A percentile compares a stretch with the other conserved stretches of the same genome.
Evolutionary conservation across 2,888 invertebrate genomes (phyloP).

Genomic region (Caenorhabditis sp.): DNA sequence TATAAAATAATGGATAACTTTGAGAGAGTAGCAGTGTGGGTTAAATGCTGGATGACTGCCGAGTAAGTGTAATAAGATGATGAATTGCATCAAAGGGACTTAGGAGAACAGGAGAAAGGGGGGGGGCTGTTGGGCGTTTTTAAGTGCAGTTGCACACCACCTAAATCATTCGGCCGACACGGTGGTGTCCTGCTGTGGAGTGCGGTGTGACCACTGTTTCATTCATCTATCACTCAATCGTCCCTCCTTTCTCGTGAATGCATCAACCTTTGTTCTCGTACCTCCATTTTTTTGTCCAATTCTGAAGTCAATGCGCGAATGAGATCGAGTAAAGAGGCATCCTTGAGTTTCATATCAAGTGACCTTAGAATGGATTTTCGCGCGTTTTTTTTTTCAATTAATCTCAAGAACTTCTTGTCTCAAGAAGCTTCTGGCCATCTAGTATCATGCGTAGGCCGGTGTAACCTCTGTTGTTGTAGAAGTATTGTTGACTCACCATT

Average conservation of each 20-base stretch:
- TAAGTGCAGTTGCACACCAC: slow-evolving; percentile 52
- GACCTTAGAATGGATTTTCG: slow-evolving; percentile 41
- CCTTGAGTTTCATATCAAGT: slow-evolving; percentile 44
- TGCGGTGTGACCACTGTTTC: slow-evolving; percentile 55
- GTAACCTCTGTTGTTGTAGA: background rate
- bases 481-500: no score
- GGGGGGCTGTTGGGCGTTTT: slow-evolving; percentile 35
- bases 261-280: slow-evolving; percentile 40
- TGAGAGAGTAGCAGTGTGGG: slow-evolving; percentile 19
- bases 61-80: slow-evolving; percentile 65
- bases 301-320: slow-evolving; percentile 20
- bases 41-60: slow-evolving; percentile 60
- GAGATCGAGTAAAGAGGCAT: slow-evolving; percentile 28
- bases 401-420: slow-evolving; percentile 28
- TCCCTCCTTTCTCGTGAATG: slow-evolving; percentile 32
- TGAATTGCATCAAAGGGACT: slow-evolving; percentile 58
- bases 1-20: slow-evolving; percentile 58
- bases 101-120: slow-evolving; percentile 11
- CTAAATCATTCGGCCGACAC: slow-evolving; percentile 56
- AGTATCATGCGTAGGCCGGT: background rate
- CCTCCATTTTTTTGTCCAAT: slow-evolving; percentile 2
- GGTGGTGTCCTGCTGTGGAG: slow-evolving; percentile 55
- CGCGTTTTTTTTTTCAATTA: slow-evolving; percentile 14
- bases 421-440: slow-evolving; percentile 18
- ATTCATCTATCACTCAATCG: slow-evolving; percentile 57